A percentile compares a stretch with the other conserved stretches of the same genome.
Conservation (phyloP, 2,113 vertebrate genomes). For the Siphamia tubifer region DNA sequence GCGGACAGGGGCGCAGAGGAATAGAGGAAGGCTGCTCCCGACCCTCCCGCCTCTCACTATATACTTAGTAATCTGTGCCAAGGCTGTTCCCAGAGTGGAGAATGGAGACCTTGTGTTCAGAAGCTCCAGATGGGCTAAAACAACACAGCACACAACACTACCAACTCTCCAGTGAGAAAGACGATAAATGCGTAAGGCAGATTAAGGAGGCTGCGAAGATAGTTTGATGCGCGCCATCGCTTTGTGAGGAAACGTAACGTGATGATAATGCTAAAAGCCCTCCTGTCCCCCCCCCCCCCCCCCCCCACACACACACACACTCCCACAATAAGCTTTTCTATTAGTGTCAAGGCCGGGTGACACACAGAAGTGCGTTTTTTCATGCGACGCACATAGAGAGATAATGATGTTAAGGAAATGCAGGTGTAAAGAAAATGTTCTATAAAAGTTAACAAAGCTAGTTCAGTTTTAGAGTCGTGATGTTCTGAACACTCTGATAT, state of each 20-base stretch:
- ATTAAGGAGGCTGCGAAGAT: not conserved
- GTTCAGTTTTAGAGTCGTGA: too few relatives aligned
- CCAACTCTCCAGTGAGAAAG: conserved; percentile 13
- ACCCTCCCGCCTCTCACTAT: conserved; percentile 44
- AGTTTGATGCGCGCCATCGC: not conserved
- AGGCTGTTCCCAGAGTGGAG: conserved; percentile 60
- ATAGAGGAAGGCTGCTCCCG: conserved; percentile 56
- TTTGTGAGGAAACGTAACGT: not conserved
- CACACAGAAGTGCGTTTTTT: too few relatives aligned
- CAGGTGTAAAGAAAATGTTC: too few relatives aligned
- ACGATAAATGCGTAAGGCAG: not conserved
- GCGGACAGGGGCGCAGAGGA: conserved; percentile 54
- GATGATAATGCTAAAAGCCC: not conserved
- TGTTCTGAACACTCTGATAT: too few relatives aligned
- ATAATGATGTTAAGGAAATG: too few relatives aligned
- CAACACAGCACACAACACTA: conserved; percentile 47
- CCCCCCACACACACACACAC: too few relatives aligned
- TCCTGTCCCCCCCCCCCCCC: not conserved
- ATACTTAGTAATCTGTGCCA: conserved; percentile 71
- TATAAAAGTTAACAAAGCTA: too few relatives aligned
- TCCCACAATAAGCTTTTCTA: not conserved
- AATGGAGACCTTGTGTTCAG: conserved; percentile 75
- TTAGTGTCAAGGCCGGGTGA: too few relatives aligned
- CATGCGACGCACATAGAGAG: too few relatives aligned
- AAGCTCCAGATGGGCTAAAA: conserved; percentile 69